Conservation (phyloP, 2,888 invertebrate species). For the Sinodicranocentrus sp. region DNA sequence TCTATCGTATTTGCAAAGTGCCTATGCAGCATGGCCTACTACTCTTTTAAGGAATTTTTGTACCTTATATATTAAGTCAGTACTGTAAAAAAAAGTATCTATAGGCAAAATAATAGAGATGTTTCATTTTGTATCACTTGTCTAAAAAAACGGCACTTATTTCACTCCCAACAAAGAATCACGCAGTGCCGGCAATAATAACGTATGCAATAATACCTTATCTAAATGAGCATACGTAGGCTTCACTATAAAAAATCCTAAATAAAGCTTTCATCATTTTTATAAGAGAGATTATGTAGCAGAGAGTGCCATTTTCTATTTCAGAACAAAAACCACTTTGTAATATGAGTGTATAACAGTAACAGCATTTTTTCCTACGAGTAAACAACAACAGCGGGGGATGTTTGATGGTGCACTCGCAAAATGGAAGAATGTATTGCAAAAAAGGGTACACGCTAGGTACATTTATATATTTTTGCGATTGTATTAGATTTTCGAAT, state of each 20-base stretch:
- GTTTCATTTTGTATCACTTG: constrained; percentile 7
- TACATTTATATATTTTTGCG: too few species aligned
- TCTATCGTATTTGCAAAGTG: too few species aligned
- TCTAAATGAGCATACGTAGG: constrained; percentile 24
- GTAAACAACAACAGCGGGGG: constrained; percentile 14
- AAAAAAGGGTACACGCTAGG: not conserved
- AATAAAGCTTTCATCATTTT: not conserved
- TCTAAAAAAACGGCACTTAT: too few species aligned
- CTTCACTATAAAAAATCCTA: too few species aligned
- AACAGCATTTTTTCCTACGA: constrained; percentile 22
- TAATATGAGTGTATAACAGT: constrained; percentile 1
- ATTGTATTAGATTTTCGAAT: too few species aligned
- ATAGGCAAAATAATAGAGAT: constrained; percentile 13
- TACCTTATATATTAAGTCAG: too few species aligned
- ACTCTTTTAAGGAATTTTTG: too few species aligned
- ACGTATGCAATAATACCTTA: constrained; percentile 39
- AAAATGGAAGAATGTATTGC: not conserved
- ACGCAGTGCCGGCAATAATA: constrained; percentile 33
- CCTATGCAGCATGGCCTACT: too few species aligned
- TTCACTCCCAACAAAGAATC: not conserved
- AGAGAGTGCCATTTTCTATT: constrained; percentile 10
- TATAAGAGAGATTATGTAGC: too few species aligned
- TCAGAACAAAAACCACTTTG: constrained; percentile 14
- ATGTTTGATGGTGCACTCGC: not conserved
- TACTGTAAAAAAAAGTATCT: not conserved